Base-by-base conservation (phyloP, 1,140 invertebrate species). In the Aphis craccivora region DNA sequence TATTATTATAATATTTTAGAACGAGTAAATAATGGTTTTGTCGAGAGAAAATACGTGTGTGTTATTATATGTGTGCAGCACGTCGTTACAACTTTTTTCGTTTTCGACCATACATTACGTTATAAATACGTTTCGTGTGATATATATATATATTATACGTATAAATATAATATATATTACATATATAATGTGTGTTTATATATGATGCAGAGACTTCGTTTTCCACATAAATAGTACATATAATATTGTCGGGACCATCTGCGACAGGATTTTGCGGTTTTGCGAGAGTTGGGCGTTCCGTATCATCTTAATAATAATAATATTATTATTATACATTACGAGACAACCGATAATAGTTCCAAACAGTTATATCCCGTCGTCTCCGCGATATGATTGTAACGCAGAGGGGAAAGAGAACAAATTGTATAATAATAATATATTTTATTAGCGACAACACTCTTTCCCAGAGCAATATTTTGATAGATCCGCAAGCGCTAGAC, bases 341-440 rank as follows among this genome's bases (percentile, higher is more conserved):
- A 76, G 83, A 84, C 37, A 84, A 40, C 40, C 83, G 35, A 40
- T 76, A 76, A 76, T 83, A 84, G 83, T 84, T 43, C 23, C 40
- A 23, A 84, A 84, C 83, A 84, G 37, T 84, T 40, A 84, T 40
- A 84, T 40, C 81, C 37, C 22, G 37, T 43, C 8, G 60, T 76
- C 60, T n/a, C 37, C 0, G 11, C 37, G 9, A 25, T 84, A 45
- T 23, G 40, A 25, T 40, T 30, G 40, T 23, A 18, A 45, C 43
- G 25, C 23, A 86, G 25, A 76, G 14, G n/a, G 30, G 25, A 45
- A 45, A 86, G 43, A 43, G 8, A 43, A 86, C 43, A 37, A 48
- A 87, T 45, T 11, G 45, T 5, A 87, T 45, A 87, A 87, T 45
- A 87, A 87, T 87, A 30, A n/a, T 48, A 23, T 87, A 87, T 87